A percentile compares a stretch with the other conserved stretches of the same genome.
Conservation (phyloP, 2,113 vertebrate species). For the Bucco capensis region DNA sequence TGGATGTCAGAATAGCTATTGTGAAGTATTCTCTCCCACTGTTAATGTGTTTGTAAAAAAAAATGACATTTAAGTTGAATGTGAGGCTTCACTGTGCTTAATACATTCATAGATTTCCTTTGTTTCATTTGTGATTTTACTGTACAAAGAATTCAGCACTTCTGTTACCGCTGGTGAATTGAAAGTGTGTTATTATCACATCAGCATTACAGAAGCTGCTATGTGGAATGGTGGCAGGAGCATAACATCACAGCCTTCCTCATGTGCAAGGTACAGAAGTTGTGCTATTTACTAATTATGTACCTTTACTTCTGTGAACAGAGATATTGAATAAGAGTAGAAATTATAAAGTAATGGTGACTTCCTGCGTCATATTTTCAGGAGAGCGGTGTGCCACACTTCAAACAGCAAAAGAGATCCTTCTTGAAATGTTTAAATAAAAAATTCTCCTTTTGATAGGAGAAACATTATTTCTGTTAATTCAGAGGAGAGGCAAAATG, state of each 20-base stretch:
- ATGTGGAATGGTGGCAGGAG: slow-evolving; percentile 29
- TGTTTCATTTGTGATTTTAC: slow-evolving; percentile 50
- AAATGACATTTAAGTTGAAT: slow-evolving; percentile 55
- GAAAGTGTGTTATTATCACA: slow-evolving; percentile 67
- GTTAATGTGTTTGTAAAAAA: slow-evolving; percentile 10
- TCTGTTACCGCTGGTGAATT: slow-evolving; percentile 28
- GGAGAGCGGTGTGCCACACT: background rate
- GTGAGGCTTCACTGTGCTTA: slow-evolving; percentile 38
- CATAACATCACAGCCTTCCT: slow-evolving; percentile 32
- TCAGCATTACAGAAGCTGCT: slow-evolving; percentile 40
- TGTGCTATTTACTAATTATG: slow-evolving; percentile 64
- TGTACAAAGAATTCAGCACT: slow-evolving; percentile 7
- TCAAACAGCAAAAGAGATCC: background rate
- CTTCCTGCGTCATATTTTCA: slow-evolving; percentile 29
- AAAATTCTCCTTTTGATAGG: background rate
- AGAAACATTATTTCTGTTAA: background rate
- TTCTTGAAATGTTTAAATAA: background rate
- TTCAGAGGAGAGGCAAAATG: background rate
- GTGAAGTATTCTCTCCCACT: slow-evolving; percentile 2
- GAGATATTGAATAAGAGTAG: slow-evolving; percentile 14
- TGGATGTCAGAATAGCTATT: slow-evolving; percentile 2
- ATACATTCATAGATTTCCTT: slow-evolving; percentile 31
- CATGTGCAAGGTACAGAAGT: slow-evolving; percentile 22
- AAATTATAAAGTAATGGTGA: slow-evolving; percentile 16
- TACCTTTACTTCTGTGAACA: slow-evolving; percentile 45